Base-by-base conservation (phyloP, 2,797 vertebrate genomes). In the Halcyon chelicuti region DNA sequence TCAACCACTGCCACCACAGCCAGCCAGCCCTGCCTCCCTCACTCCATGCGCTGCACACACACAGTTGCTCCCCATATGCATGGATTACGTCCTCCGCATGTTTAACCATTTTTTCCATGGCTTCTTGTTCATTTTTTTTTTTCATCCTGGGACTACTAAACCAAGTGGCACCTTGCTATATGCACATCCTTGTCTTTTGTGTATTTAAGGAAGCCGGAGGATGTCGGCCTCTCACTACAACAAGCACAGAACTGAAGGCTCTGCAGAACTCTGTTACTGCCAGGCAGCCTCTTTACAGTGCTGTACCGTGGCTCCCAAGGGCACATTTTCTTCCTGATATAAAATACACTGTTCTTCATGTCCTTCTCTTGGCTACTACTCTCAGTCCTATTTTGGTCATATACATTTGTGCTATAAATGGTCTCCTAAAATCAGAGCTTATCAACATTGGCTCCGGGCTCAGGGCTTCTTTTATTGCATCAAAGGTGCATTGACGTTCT, bases 401-500 rank as follows among this genome's bases (percentile, higher is more conserved):
- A 94, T 67, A 81, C 63, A 93, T 95, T 82, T 85, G 63, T 91
- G 90, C 92, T 95, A 94, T 95, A 95, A 97, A 96, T 82, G 90
- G 40, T 46, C 76, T 82, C 88, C 86, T 73, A 57, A 93, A 97
- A 87, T 91, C 92, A 94, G 67, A 94, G 52, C 55, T 96, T 93
- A 93, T 96, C 93, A 94, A 79, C 81, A 67, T 73, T 93, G 86
- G 55, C 83, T 90, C 73, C 68, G 35, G 51, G 82, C 79, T 94
- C 72, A 58, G 62, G 65, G 70, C 63, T 96, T 87, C 71, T 87
- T 95, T 90, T 84, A 52, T 67, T 89, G 39, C 84, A 92, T 91
- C 93, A 93, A 87, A 94, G 90, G 92, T 95, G 60, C 63, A 91
- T 40, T 90, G 93, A 95, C 35, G 14, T 79, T 94, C 40, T 44